These are phyloP conservation scores for Amia ocellicauda DNA, from an alignment of 2,113 vertebrate species.

Conservation along the genomic window DNA sequence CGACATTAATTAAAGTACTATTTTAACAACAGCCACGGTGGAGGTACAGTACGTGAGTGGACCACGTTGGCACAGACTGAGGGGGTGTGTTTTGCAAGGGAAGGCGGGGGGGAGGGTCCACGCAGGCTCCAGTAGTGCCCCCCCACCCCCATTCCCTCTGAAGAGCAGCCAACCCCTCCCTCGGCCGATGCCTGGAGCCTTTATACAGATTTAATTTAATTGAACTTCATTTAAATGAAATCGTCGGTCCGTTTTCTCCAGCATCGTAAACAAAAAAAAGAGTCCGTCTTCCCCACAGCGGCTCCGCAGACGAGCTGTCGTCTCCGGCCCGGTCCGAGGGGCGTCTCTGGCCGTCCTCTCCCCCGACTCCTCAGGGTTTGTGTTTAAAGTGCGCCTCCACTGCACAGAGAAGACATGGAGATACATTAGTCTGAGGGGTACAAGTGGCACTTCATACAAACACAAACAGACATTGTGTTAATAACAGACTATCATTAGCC, in stretches of 20 bases:
- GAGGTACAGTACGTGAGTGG: neutral
- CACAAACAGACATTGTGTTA: neutral
- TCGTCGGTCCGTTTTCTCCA: too few relatives aligned
- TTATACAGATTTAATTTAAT: too few relatives aligned
- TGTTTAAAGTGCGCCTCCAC: conserved; percentile 98
- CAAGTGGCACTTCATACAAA: neutral
- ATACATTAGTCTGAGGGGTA: neutral
- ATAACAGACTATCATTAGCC: too few relatives aligned
- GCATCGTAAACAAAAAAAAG: too few relatives aligned
- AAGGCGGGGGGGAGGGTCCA: too few relatives aligned
- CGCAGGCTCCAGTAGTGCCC: too few relatives aligned
- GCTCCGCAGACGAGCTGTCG: neutral
- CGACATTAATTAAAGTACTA: neutral
- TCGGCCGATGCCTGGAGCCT: too few relatives aligned
- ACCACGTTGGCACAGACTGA: neutral
- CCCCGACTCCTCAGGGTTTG: conserved; percentile 76
- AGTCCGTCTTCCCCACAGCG: too few relatives aligned
- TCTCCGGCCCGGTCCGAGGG: neutral
- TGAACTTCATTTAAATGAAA: too few relatives aligned
- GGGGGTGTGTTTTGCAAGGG: neutral
- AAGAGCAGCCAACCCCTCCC: too few relatives aligned
- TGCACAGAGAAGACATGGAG: conserved; percentile 48
- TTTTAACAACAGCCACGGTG: neutral
- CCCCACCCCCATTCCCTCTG: neutral
- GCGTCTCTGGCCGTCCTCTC: neutral